phyloP scores from a whole-genome alignment of 1,140 invertebrate species.

The Platyscapa corneri region DNA sequence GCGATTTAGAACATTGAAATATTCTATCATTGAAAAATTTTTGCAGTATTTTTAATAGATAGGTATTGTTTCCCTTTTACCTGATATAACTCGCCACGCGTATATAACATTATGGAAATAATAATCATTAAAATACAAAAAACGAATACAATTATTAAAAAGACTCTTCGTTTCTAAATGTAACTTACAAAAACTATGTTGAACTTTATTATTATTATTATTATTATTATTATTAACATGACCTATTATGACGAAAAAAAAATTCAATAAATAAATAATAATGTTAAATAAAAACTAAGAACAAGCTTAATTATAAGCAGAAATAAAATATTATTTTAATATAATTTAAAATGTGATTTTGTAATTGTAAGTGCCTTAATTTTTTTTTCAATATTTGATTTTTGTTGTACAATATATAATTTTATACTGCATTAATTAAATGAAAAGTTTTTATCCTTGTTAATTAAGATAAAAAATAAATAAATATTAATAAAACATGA shows the following conservation, averaged over 20 bases:
- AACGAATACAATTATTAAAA: not conserved
- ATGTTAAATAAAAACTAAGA: not conserved
- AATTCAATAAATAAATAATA: too few species aligned
- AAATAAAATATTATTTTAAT: not conserved
- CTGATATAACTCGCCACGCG: constrained; percentile 54
- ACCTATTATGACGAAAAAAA: not conserved
- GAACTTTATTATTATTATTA: not conserved
- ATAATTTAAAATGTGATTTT: not conserved
- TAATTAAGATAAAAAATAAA: not conserved
- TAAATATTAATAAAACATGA: not conserved
- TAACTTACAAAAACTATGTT: not conserved
- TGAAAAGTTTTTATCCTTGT: not conserved
- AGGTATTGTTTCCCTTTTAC: constrained; percentile 57
- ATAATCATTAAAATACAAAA: not conserved
- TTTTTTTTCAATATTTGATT: not conserved
- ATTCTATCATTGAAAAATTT: constrained; percentile 65
- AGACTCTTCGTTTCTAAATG: not conserved
- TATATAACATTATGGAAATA: constrained; percentile 46
- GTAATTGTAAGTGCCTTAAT: not conserved
- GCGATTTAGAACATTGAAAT: constrained; percentile 44
- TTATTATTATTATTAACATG: not conserved
- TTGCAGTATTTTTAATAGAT: constrained; percentile 65
- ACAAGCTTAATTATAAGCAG: not conserved
- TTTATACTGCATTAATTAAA: not conserved
- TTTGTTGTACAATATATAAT: not conserved